A percentile compares a stretch with the other conserved stretches of the same genome.
Conservation (phyloP, 1,140 invertebrate genomes). For the Drosophila navojoa region DNA sequence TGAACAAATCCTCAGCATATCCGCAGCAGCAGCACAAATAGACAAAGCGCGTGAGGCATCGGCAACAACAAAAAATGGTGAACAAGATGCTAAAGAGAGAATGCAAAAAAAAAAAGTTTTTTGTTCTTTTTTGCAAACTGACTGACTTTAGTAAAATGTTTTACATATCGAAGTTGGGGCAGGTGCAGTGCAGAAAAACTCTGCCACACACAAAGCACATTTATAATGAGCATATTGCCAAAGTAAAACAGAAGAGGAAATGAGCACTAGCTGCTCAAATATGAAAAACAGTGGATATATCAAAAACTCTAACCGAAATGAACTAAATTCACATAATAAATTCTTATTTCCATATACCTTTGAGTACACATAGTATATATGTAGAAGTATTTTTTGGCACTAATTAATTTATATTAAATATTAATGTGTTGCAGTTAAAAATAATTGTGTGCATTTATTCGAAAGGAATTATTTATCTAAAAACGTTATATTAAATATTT, state of each 20-base stretch:
- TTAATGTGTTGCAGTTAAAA: too few relatives aligned
- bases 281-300: slow-evolving; percentile 6
- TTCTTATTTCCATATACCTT: too few relatives aligned
- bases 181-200: slow-evolving; percentile 4
- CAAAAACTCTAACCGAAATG: not conserved
- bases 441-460: too few relatives aligned
- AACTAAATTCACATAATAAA: not conserved
- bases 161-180: slow-evolving; percentile 25
- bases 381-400: too few relatives aligned
- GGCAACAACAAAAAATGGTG: slow-evolving; percentile 17
- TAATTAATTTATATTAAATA: too few relatives aligned
- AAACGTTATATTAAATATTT: too few relatives aligned
- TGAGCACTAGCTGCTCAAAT: slow-evolving; percentile 33
- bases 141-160: slow-evolving; percentile 53
- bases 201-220: slow-evolving; percentile 55
- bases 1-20: slow-evolving; percentile 34
- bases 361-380: too few relatives aligned
- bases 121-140: slow-evolving; percentile 53
- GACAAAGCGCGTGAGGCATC: slow-evolving; percentile 45
- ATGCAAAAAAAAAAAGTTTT: slow-evolving; percentile 40
- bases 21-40: slow-evolving; percentile 38
- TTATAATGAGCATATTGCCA: slow-evolving; percentile 75
- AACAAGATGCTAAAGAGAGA: not conserved
- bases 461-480: too few relatives aligned
- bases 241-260: slow-evolving; percentile 51